A percentile compares a stretch with the other conserved stretches of the same genome.
These are phyloP conservation scores for Lamellibrachia satsuma DNA, from an alignment of 2,888 invertebrate genomes.

Conservation along the genomic window DNA sequence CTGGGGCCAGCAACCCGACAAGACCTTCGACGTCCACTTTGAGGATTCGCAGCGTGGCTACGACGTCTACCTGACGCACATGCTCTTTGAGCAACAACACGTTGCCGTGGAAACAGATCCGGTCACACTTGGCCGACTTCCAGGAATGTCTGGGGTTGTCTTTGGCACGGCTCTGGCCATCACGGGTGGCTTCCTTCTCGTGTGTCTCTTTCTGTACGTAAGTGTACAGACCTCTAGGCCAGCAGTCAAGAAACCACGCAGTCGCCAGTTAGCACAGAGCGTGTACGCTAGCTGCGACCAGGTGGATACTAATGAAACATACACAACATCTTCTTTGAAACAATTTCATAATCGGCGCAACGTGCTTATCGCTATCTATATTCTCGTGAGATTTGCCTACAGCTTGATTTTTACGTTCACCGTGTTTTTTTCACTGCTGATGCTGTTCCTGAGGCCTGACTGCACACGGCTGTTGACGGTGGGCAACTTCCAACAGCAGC, in stretches of 20 bases:
- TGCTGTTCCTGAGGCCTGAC: slow-evolving; percentile 37
- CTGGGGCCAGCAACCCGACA: slow-evolving; percentile 40
- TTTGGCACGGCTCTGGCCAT: slow-evolving; percentile 30
- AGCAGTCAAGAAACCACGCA: not conserved
- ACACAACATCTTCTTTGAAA: not conserved
- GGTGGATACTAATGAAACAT: not conserved
- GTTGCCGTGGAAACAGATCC: slow-evolving; percentile 23
- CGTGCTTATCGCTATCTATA: slow-evolving; percentile 45
- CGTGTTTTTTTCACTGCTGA: slow-evolving; percentile 51
- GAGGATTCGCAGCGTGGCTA: slow-evolving; percentile 38
- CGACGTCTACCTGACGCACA: slow-evolving; percentile 41
- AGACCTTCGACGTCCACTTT: slow-evolving; percentile 42
- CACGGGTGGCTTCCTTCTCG: slow-evolving; percentile 27
- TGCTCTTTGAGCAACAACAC: slow-evolving; percentile 38
- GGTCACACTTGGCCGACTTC: not conserved
- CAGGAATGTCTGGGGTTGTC: slow-evolving; percentile 29
- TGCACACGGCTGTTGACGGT: slow-evolving; percentile 29
- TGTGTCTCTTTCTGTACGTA: slow-evolving; percentile 36
- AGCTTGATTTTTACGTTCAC: slow-evolving; percentile 54
- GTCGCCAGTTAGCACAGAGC: not conserved
- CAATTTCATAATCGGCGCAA: slow-evolving; percentile 7
- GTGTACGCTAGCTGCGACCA: not conserved
- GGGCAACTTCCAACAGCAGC: slow-evolving; percentile 29
- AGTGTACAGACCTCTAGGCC: slow-evolving; percentile 38
- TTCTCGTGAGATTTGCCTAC: slow-evolving; percentile 51